Conservation (phyloP, 2,888 invertebrate species). For the Automeris io region DNA sequence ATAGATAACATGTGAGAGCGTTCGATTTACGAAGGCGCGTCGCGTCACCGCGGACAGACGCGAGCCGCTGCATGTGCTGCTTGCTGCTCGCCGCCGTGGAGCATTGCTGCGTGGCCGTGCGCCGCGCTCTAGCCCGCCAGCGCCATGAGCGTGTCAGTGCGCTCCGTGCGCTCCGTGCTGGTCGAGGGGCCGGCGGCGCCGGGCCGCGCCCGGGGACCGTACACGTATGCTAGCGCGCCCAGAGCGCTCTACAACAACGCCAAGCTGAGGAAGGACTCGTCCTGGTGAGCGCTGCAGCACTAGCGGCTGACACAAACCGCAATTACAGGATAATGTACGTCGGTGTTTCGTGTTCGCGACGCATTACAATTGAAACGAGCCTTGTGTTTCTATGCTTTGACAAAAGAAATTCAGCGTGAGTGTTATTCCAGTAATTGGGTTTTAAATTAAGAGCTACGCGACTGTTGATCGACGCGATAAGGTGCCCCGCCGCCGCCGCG, state of each 20-base stretch:
- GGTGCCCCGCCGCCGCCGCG: background rate
- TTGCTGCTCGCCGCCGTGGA: constrained; percentile 40
- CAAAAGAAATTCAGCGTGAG: too few relatives aligned
- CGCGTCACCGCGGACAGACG: constrained; percentile 5
- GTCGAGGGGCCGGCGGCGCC: constrained; percentile 57
- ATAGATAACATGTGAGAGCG: background rate
- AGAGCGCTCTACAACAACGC: constrained; percentile 77
- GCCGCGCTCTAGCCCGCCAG: constrained; percentile 19
- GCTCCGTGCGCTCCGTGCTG: constrained; percentile 53
- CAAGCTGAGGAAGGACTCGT: constrained; percentile 65
- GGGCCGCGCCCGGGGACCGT: constrained; percentile 60
- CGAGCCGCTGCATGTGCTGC: constrained; percentile 43
- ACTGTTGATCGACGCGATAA: background rate
- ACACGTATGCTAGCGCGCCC: constrained; percentile 79
- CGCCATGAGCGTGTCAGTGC: constrained; percentile 57
- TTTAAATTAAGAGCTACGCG: background rate
- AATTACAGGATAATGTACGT: too few relatives aligned
- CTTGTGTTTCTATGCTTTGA: too few relatives aligned
- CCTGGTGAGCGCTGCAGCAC: constrained; percentile 46
- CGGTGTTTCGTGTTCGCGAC: too few relatives aligned
- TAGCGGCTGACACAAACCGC: too few relatives aligned
- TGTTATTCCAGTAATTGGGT: background rate
- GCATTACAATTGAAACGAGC: too few relatives aligned
- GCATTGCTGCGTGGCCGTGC: constrained; percentile 35
- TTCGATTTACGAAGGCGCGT: constrained; percentile 5